Percentiles rank a stretch among this genome's conserved stretches.
These are phyloP conservation scores for Neodiprion pinetum DNA, from an alignment of 1,140 invertebrate genomes.

Conservation along the genomic window DNA sequence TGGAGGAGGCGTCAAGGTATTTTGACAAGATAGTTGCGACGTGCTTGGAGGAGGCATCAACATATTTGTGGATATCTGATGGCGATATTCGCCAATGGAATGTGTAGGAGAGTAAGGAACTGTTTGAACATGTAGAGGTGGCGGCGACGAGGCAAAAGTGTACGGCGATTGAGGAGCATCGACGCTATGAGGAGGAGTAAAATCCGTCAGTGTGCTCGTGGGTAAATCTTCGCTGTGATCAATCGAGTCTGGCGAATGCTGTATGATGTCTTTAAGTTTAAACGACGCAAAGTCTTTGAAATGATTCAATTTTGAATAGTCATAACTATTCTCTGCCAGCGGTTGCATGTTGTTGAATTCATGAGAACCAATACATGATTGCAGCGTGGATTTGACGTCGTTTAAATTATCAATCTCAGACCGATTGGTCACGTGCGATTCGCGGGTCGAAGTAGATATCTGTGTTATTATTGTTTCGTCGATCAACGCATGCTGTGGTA, in stretches of 20 bases:
- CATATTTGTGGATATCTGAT: not conserved
- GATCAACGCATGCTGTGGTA: not conserved
- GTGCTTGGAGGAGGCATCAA: not conserved
- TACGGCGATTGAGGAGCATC: constrained; percentile 2
- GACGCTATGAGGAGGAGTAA: constrained; percentile 10
- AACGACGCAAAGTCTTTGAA: constrained; percentile 7
- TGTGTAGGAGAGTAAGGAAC: not conserved
- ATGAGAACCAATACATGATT: not conserved
- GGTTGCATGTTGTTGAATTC: not conserved
- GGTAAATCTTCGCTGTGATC: not conserved
- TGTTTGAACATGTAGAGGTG: not conserved
- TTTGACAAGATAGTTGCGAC: not conserved
- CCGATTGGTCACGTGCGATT: not conserved
- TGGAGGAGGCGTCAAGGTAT: not conserved
- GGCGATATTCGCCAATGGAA: not conserved
- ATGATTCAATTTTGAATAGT: not conserved
- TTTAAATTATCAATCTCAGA: not conserved
- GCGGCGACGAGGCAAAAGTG: not conserved
- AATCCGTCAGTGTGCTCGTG: not conserved
- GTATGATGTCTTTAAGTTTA: not conserved
- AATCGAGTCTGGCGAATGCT: not conserved
- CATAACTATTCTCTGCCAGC: not conserved
- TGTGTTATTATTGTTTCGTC: not conserved
- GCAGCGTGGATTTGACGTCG: not conserved
- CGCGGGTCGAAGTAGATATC: not conserved